phyloP scores from a whole-genome alignment of 2,888 invertebrate species.

The Apotomis turbidana region DNA sequence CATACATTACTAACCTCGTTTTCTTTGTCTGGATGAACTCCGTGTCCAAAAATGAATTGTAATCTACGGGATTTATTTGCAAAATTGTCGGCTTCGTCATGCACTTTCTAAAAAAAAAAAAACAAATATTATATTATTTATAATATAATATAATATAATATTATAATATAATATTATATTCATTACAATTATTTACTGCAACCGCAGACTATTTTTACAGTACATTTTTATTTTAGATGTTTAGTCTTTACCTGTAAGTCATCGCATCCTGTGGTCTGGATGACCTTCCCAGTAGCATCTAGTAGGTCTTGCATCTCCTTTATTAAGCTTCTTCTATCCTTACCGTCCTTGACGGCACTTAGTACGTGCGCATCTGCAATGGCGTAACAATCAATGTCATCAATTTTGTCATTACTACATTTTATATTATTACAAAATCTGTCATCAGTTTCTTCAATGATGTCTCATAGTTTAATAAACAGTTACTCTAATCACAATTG shows the following conservation, averaged over 20 bases:
- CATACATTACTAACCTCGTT: slow-evolving; percentile 57
- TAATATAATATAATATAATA: too few species aligned
- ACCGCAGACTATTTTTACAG: too few species aligned
- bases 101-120: slow-evolving; percentile 62
- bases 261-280: slow-evolving; percentile 95
- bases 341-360: slow-evolving; percentile 93
- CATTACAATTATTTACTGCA: not conserved
- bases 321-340: slow-evolving; percentile 89
- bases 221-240: not conserved
- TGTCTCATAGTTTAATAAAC: too few species aligned
- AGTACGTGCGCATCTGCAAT: slow-evolving; percentile 88
- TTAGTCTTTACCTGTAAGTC: slow-evolving; percentile 86
- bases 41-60: slow-evolving; percentile 60
- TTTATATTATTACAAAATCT: not conserved
- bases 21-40: slow-evolving; percentile 50
- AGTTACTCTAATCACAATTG: too few species aligned
- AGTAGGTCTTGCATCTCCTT: slow-evolving; percentile 94
- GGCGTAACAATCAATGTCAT: slow-evolving; percentile 16
- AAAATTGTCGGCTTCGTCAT: slow-evolving; percentile 59
- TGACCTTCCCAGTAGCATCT: slow-evolving; percentile 93
- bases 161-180: too few species aligned
- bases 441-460: too few species aligned
- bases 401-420: not conserved
- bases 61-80: slow-evolving; percentile 61
- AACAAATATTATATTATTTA: too few species aligned